Percentiles rank a stretch among this genome's conserved stretches.
phyloP scores from a whole-genome alignment of 2,113 vertebrate species.

The Morone chrysops region DNA sequence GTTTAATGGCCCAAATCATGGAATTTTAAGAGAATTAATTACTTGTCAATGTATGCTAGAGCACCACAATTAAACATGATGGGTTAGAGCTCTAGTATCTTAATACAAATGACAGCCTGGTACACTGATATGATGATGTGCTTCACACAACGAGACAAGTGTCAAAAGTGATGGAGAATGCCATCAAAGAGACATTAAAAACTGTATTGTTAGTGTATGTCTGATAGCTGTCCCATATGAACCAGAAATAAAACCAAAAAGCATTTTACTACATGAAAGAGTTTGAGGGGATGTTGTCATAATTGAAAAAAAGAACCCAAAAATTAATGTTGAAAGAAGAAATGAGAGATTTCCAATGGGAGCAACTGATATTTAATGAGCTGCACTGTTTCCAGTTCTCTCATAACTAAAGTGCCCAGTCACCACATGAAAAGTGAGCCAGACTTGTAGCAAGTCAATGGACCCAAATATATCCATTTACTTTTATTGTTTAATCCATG shows the following conservation, averaged over 20 bases:
- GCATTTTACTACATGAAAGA: not conserved
- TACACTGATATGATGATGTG: slow-evolving; percentile 28
- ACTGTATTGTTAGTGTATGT: not conserved
- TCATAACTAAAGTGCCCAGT: slow-evolving; percentile 25
- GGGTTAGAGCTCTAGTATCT: slow-evolving; percentile 7
- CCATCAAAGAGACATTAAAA: slow-evolving; percentile 25
- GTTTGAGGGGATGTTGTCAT: not conserved
- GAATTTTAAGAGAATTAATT: slow-evolving; percentile 1
- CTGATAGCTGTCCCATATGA: not conserved
- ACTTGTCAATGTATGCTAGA: not conserved
- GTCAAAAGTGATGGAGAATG: slow-evolving; percentile 16
- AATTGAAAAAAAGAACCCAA: not conserved
- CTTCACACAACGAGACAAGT: not conserved
- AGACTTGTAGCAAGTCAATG: slow-evolving; percentile 23
- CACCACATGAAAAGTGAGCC: slow-evolving; percentile 20
- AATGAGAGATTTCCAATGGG: slow-evolving; percentile 23
- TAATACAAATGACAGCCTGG: not conserved
- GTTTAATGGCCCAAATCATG: not conserved
- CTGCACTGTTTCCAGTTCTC: slow-evolving; percentile 16
- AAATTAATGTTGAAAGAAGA: slow-evolving; percentile 13
- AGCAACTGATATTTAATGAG: slow-evolving; percentile 44
- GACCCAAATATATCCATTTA: slow-evolving; percentile 33
- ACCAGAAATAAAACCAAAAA: not conserved
- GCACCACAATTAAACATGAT: not conserved
- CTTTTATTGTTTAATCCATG: slow-evolving; percentile 40